phyloP scores from a whole-genome alignment of 2,888 invertebrate species.

The Agonopterix alstromeriana region DNA sequence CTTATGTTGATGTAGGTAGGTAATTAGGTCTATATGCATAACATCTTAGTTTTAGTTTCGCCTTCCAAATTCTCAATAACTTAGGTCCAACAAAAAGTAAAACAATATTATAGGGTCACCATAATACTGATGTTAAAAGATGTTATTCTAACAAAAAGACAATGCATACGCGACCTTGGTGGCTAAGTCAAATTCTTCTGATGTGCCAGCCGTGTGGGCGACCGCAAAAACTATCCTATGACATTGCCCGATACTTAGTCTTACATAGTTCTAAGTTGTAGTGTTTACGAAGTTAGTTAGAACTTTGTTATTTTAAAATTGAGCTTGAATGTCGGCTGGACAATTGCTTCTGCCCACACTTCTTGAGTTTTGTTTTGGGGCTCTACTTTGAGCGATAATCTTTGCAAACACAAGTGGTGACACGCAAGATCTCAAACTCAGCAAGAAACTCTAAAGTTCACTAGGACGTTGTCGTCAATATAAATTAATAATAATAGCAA shows the following conservation, averaged over 20 bases:
- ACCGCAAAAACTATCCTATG: conserved; percentile 74
- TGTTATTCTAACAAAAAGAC: conserved; percentile 46
- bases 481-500: too few species aligned
- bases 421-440: too few species aligned
- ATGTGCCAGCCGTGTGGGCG: conserved; percentile 62
- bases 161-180: conserved; percentile 64
- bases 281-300: conserved; percentile 20
- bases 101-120: conserved; percentile 30
- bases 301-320: conserved; percentile 42
- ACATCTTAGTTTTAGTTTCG: too few species aligned
- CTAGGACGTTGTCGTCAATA: too few species aligned
- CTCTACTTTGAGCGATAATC: conserved; percentile 21
- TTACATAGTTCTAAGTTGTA: conserved; percentile 42
- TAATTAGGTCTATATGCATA: too few species aligned
- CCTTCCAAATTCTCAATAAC: too few species aligned
- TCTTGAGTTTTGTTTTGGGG: conserved; percentile 25
- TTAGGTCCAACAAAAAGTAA: too few species aligned
- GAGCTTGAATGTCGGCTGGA: conserved; percentile 57
- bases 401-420: too few species aligned
- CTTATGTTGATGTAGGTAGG: too few species aligned
- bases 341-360: conserved; percentile 69
- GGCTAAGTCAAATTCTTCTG: conserved; percentile 72
- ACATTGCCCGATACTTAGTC: conserved; percentile 45
- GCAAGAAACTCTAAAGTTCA: too few species aligned
- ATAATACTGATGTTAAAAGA: conserved; percentile 26